Percentiles rank a stretch among this genome's conserved stretches.
Evolutionary conservation across 2,113 vertebrate genomes (phyloP).

Genomic region (Irena cyanogastra): DNA sequence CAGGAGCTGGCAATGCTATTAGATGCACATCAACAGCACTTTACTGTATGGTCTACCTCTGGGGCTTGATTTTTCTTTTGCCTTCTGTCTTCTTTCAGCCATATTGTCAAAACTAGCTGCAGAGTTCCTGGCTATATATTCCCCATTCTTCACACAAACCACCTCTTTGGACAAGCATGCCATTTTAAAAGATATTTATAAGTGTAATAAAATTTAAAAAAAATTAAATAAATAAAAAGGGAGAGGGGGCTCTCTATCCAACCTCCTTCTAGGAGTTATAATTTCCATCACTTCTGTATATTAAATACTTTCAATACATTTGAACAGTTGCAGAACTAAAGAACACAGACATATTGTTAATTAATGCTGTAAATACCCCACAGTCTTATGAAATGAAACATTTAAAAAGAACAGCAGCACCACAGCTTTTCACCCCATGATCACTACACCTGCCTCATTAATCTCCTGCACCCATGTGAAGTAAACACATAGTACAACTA

Average conservation of each 20-base stretch:
- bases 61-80: not conserved
- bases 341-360: slow-evolving; percentile 46
- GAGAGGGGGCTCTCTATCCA: not conserved
- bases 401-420: slow-evolving; percentile 40
- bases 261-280: not conserved
- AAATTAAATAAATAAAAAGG: not conserved
- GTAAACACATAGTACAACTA: slow-evolving; percentile 43
- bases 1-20: not conserved
- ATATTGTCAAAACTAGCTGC: not conserved
- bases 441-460: slow-evolving; percentile 26
- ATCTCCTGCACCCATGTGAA: slow-evolving; percentile 4
- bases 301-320: slow-evolving; percentile 40
- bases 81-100: not conserved
- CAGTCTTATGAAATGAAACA: slow-evolving; percentile 38
- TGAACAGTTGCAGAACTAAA: slow-evolving; percentile 49
- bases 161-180: not conserved
- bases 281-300: not conserved
- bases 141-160: not conserved
- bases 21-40: not conserved
- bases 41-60: not conserved
- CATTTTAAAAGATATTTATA: not conserved
- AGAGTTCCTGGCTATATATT: not conserved
- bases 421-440: slow-evolving; percentile 20
- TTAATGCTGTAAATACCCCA: slow-evolving; percentile 59
- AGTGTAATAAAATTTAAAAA: not conserved